Evolutionary conservation across 2,113 vertebrate genomes (phyloP), one percentile per base, ranked within the genome.

Genomic region (Microcebus ravelobensis): DNA sequence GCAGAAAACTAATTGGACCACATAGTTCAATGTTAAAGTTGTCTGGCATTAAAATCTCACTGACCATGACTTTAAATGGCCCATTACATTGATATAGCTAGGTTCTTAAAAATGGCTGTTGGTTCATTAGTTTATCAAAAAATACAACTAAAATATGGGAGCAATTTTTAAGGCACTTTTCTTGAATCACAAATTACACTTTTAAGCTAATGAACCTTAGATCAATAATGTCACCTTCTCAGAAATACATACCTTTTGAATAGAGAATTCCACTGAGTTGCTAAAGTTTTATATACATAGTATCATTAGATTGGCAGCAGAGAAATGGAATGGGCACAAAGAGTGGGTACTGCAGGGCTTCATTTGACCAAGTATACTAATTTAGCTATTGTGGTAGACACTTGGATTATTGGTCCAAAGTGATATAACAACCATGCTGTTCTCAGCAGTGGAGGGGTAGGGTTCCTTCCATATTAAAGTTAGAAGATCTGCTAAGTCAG

Each of bases 241-340:
- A 94, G 88, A 77, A 84, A 1, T 52, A 85, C 89, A 79, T 94
- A 84, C 0, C n/a, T 79, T 96, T 84, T 0, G 7, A 96, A 84
- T 93, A 91, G 83, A 17, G 14, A 83, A 96, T 94, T 70, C 83
- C 87, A 97, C 81, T 97, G 95, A 94, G 94, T 96, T 97, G 91
- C 36, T 65, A 45, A 90, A 94, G 91, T 14, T 74, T 57, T 31
- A 48, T n/a, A 31, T 29, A 31, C 15, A 59, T 15, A 83, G 0
- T 39, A 3, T 34, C 23, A 48, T 57, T 21, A 55, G 2, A 36
- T 23, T 10, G 48, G 12, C 71, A 91, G 18, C 39, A 71, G 8
- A 79, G 36, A 87, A 42, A 27, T 63, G 3, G 9, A 70, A 1
- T 45, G 34, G 34, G 31, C 45, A 29, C 18, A 1, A 14, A 11